Evolutionary conservation across 2,888 invertebrate genomes (phyloP).

Genomic region (Rhogogaster chlorosoma): DNA sequence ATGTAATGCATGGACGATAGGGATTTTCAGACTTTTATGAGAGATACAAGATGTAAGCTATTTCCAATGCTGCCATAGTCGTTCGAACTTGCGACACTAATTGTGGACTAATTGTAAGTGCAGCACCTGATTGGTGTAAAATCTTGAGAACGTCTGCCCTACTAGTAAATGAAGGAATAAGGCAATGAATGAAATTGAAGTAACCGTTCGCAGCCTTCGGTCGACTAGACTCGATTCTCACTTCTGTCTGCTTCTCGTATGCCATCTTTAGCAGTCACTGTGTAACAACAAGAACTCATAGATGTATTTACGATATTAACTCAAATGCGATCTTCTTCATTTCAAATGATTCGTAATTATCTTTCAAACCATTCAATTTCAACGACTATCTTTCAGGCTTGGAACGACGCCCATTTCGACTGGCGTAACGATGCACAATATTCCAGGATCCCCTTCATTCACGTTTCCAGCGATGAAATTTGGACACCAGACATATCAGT

Average conservation of each 20-base stretch:
- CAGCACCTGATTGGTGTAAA: not conserved
- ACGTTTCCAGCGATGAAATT: slow-evolving; percentile 85
- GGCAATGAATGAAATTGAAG: too few relatives aligned
- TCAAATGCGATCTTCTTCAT: not conserved
- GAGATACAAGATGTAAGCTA: not conserved
- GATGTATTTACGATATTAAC: not conserved
- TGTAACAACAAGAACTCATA: not conserved
- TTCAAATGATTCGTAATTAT: not conserved
- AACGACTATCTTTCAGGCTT: slow-evolving; percentile 77
- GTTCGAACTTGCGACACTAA: not conserved
- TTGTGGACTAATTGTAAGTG: not conserved
- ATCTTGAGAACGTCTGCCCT: not conserved
- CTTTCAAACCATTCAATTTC: not conserved
- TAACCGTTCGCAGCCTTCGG: too few relatives aligned
- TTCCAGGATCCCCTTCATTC: slow-evolving; percentile 82
- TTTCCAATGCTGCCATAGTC: not conserved
- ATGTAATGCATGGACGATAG: not conserved
- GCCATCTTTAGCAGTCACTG: too few relatives aligned
- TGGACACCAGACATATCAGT: slow-evolving; percentile 90
- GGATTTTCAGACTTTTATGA: not conserved
- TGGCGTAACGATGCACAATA: slow-evolving; percentile 84
- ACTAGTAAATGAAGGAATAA: too few relatives aligned
- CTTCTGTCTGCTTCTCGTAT: too few relatives aligned
- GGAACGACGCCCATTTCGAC: slow-evolving; percentile 85
- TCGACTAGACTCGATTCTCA: not conserved